Conservation (phyloP, 2,888 invertebrate genomes). For the Amphimallon solstitiale region DNA sequence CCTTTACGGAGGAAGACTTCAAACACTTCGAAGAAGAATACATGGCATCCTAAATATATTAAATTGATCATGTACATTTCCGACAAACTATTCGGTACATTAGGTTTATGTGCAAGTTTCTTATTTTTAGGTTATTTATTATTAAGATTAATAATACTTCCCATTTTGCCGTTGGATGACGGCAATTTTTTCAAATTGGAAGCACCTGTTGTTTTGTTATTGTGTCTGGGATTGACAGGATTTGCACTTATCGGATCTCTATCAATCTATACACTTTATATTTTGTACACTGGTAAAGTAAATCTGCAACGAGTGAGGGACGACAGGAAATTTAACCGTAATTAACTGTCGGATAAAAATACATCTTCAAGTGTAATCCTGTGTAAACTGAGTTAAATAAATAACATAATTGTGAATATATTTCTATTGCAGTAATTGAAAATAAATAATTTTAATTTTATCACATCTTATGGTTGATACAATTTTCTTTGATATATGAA, state of each 20-base stretch:
- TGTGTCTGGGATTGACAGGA: constrained; percentile 53
- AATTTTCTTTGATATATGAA: too few species aligned
- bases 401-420: too few species aligned
- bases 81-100: constrained; percentile 50
- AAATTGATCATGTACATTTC: constrained; percentile 54
- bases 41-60: constrained; percentile 56
- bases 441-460: too few species aligned
- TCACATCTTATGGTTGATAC: too few species aligned
- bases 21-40: constrained; percentile 74
- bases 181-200: constrained; percentile 48
- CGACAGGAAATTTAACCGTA: constrained; percentile 18
- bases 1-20: constrained; percentile 77
- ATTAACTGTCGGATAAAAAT: neutral
- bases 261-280: constrained; percentile 54
- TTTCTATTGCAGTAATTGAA: too few species aligned
- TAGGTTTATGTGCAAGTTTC: constrained; percentile 50
- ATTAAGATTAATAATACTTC: constrained; percentile 54
- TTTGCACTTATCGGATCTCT: constrained; percentile 56
- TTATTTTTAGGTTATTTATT: constrained; percentile 52
- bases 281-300: constrained; percentile 44
- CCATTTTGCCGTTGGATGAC: constrained; percentile 56
- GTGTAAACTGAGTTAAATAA: too few species aligned
- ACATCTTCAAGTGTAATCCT: too few species aligned
- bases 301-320: neutral
- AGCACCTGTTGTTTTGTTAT: constrained; percentile 52